Base-by-base conservation (phyloP, 2,888 invertebrate species). In the Agriopis aurantiaria region DNA sequence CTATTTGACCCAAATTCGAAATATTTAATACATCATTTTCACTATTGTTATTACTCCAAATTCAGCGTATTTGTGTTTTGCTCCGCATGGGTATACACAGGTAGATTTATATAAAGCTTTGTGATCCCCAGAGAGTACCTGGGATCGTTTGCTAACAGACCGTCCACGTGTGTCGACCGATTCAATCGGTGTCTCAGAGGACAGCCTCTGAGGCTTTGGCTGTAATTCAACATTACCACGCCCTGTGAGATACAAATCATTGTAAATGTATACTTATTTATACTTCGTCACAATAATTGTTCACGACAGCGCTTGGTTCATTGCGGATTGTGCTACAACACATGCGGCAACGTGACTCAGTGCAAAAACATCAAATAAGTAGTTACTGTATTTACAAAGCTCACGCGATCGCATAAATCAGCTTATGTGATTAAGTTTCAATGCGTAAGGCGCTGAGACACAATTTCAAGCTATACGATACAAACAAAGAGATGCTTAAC, bases 191-290 rank as follows among this genome's bases (percentile, higher is more conserved):
- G 64, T 69, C 78, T 80, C 79, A 62, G 58, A 69, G 81, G 85
- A 76, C 74, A 51, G 48, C 71, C 75, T 82, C 81, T 78, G 81
- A 76, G 75, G 83, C 78, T 86, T 80, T 12, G 48, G 12, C 48
- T 78, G 80, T 71, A 78, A 85, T 84, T 80, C 79, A 83, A 85
- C 55, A 87, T 87, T 83, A 85, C 80, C 78, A 51, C 75, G 69
- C 61, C 72, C 66, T 60, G 62, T 53, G 56, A 68, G 67, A 57
- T 43, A 11, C 4, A 33, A 48, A 43, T 62, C 33, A 40, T 64
- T 46, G 46, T 12, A n/a, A 46, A 58, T 58, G 1, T 48, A 33
- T 46, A 58, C 17, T 8, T 56, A 61, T 41, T 8, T n/a, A 10
- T 33, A 49, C 10, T 4, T 33, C 33, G 5, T 3, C 33, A 33